Evolutionary conservation across 2,888 invertebrate species (phyloP), one percentile per base, ranked within the genome.

Genomic region (Hecatera dysodea): DNA sequence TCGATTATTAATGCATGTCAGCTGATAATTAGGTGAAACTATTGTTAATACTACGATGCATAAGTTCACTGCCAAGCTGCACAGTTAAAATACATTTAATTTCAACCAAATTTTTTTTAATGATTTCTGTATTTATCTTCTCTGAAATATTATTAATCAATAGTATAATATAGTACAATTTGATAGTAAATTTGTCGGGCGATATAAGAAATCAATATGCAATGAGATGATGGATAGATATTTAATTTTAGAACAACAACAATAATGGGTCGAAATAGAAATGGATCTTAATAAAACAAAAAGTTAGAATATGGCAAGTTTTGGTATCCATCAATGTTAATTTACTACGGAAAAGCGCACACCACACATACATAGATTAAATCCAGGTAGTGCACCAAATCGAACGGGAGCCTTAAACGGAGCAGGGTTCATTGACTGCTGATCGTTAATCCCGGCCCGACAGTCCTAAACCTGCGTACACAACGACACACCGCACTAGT

Each of bases 1-100:
- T 75, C 75, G 77, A 86, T 88, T 87, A 86, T 87, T 71, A 86
- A 87, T 86, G 86, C 84, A 83, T 83, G 70, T 86, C 87, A 86
- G 77, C 75, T 85, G 78, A 83, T 90, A 87, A 87, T 87, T 84
- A 78, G 82, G 78, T 84, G 72, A 62, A 75, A 59, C 50, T 76
- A 76, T 77, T 82, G 62, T 56, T 65, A 52, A 63, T 55, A 63
- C 29, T 57, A 71, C 65, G 59, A 78, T 71, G 29, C 44, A 46
- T 27, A 67, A 61, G 61, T 52, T 80, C 46, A 72, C 33, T 65
- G 55, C 65, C 64, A 72, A 62, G 27, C 44, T 66, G 24, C 36
- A 62, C 6, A 48, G 17, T 71, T 48, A 27, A 56, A 52, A 48
- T 56, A 48, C 1, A 52, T n/a, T 62, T 11, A 68, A 2, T 46